A percentile compares a stretch with the other conserved stretches of the same genome.
These are phyloP conservation scores for Hydrocynus forskahlii DNA, from an alignment of 2,797 vertebrate species.

Conservation along the genomic window DNA sequence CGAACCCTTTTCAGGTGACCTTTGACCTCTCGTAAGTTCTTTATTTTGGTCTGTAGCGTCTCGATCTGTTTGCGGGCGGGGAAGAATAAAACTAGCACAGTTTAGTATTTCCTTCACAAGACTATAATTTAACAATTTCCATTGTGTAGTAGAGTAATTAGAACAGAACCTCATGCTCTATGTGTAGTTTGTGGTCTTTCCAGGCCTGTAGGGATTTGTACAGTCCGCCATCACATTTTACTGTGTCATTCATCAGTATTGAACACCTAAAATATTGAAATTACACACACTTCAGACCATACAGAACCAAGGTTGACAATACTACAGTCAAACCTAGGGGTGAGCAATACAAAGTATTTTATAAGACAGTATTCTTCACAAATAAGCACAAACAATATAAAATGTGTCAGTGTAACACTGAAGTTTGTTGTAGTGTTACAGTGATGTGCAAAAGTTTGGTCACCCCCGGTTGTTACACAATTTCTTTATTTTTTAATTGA, in stretches of 20 bases:
- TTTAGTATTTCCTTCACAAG: neutral
- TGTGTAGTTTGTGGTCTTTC: conserved; percentile 97
- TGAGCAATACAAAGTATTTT: no score
- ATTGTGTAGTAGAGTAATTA: neutral
- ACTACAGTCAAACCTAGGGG: no score
- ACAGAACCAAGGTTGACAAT: no score
- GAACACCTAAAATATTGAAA: conserved; percentile 82
- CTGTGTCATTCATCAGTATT: conserved; percentile 90
- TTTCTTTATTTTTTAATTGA: no score
- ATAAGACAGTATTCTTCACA: no score
- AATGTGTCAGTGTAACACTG: no score
- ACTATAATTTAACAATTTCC: neutral
- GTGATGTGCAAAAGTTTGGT: no score
- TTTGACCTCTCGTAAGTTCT: conserved; percentile 93
- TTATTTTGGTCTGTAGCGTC: conserved; percentile 96
- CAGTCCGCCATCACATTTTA: conserved; percentile 88
- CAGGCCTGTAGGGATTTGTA: conserved; percentile 94
- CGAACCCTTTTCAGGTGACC: conserved; percentile 93
- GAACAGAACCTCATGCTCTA: conserved; percentile 89
- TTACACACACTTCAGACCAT: neutral
- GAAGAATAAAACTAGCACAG: neutral
- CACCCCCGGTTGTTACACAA: no score
- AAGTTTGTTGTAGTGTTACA: no score
- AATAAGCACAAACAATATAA: no score
- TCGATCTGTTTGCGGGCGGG: conserved; percentile 82